Evolutionary conservation across 2,113 vertebrate genomes (phyloP).

Genomic region (Albula glossodonta): DNA sequence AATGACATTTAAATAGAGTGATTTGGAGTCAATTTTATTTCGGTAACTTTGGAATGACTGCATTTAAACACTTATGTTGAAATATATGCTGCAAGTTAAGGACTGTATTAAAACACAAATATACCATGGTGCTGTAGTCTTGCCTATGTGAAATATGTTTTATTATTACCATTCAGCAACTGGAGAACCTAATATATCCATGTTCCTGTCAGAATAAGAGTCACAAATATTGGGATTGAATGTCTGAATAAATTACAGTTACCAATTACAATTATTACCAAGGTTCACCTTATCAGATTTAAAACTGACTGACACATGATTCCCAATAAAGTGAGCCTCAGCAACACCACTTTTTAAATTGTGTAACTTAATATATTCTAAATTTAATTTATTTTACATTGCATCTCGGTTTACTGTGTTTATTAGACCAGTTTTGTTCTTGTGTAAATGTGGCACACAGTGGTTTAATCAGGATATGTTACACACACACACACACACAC

Average conservation of each 20-base stretch:
- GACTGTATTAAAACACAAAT: background rate
- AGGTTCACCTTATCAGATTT: background rate
- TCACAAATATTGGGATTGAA: background rate
- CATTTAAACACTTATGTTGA: background rate
- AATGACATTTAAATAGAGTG: background rate
- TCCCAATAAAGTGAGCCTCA: background rate
- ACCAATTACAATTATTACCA: background rate
- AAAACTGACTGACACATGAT: slow-evolving; percentile 8
- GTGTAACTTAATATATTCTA: background rate
- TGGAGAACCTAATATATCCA: too few relatives aligned
- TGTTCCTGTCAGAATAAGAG: background rate
- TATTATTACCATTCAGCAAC: background rate
- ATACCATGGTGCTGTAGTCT: background rate
- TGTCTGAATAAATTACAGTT: background rate
- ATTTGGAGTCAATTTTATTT: slow-evolving; percentile 22
- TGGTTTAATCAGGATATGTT: background rate
- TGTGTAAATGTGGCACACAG: background rate
- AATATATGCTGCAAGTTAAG: background rate
- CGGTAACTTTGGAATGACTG: slow-evolving; percentile 25
- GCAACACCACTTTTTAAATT: background rate
- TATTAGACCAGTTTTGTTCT: background rate
- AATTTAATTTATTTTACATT: slow-evolving; percentile 13
- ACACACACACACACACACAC: background rate
- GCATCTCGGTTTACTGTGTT: background rate
- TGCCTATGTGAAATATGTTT: background rate